These are phyloP conservation scores for Megalops cyprinoides DNA, from an alignment of 2,797 vertebrate species.

Conservation along the genomic window DNA sequence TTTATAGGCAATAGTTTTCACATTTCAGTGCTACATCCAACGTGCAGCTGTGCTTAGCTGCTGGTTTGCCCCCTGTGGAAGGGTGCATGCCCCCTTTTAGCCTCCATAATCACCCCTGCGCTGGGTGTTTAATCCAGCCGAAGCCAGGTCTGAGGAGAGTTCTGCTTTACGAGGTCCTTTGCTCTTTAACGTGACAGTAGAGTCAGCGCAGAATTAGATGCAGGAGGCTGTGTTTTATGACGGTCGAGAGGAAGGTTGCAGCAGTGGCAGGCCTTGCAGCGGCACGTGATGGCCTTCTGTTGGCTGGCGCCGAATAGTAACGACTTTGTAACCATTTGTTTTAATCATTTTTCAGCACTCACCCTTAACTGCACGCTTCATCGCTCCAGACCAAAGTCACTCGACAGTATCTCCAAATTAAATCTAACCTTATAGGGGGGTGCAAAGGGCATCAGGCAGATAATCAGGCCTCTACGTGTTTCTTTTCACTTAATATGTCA, in stretches of 20 bases:
- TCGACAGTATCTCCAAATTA: constrained; percentile 23
- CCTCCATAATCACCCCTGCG: neutral
- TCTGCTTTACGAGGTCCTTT: constrained; percentile 9
- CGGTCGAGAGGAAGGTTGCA: neutral
- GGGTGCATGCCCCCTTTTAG: neutral
- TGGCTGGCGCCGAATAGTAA: neutral
- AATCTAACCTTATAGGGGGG: constrained; percentile 3
- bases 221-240: neutral
- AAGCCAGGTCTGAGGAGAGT: constrained; percentile 7
- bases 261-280: neutral
- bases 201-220: constrained; percentile 12
- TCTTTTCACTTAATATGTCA: neutral
- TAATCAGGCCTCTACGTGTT: neutral
- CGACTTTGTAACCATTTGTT: constrained; percentile 15
- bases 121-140: constrained; percentile 14
- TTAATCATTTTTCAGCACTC: constrained; percentile 19
- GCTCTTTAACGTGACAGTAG: constrained; percentile 9
- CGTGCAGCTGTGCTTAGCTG: neutral
- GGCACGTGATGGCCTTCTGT: neutral
- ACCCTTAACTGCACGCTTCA: neutral
- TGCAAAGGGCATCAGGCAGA: constrained; percentile 4
- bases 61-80: neutral
- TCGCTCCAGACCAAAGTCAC: constrained; percentile 19
- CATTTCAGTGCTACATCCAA: neutral
- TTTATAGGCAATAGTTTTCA: neutral